A percentile compares a stretch with the other conserved stretches of the same genome.
phyloP scores from a whole-genome alignment of 2,113 vertebrate genomes.

The Buteo buteo region DNA sequence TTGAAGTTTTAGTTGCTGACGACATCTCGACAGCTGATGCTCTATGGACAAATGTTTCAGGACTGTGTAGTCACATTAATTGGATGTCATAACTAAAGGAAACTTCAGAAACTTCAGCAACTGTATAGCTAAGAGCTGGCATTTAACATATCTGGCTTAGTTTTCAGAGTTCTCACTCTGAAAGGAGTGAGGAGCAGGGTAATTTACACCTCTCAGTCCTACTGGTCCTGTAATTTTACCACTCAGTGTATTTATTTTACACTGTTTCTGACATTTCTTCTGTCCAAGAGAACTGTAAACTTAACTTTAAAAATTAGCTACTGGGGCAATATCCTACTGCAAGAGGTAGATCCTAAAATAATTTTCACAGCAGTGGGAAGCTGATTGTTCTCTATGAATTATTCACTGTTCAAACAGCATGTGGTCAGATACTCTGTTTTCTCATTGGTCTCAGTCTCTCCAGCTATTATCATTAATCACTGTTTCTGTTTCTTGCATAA shows the following conservation, averaged over 20 bases:
- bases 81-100: background rate
- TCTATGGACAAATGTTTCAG: background rate
- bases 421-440: conserved; percentile 12
- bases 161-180: background rate
- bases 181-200: background rate
- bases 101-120: background rate
- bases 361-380: background rate
- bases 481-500: background rate
- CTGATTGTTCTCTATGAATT: background rate
- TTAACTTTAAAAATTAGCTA: background rate
- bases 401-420: background rate
- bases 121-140: background rate
- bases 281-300: background rate
- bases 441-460: background rate
- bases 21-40: background rate
- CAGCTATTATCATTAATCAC: conserved; percentile 29
- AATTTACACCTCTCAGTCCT: background rate
- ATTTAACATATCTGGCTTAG: background rate
- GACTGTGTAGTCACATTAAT: background rate
- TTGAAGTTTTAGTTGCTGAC: background rate
- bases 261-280: background rate
- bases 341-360: background rate
- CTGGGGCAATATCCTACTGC: background rate
- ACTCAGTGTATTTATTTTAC: background rate
- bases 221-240: background rate